Percentiles rank a stretch among this genome's conserved stretches.
Evolutionary conservation across 2,113 vertebrate genomes (phyloP).

Genomic region (Rafetus swinhoei): DNA sequence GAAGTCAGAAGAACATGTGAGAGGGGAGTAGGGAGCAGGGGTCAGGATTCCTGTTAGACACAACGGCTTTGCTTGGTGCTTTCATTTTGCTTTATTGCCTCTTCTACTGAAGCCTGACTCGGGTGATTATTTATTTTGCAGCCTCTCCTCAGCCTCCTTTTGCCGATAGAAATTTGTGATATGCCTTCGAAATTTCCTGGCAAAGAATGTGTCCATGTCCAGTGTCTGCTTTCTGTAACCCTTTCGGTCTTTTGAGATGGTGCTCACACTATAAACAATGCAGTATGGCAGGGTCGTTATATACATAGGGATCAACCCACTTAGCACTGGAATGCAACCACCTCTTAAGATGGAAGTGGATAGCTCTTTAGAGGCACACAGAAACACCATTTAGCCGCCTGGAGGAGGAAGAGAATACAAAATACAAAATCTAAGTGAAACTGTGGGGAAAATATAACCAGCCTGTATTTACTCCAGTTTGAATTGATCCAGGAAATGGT

Average conservation of each 20-base stretch:
- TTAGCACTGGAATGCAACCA: background rate
- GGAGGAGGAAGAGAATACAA: background rate
- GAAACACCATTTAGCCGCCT: rapidly evolving
- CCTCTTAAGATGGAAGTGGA: background rate
- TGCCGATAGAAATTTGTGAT: background rate
- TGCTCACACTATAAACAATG: rapidly evolving
- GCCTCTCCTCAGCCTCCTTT: background rate
- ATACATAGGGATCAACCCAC: rapidly evolving
- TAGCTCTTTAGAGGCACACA: background rate
- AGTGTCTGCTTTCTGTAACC: background rate
- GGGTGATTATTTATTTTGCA: conserved; percentile 21
- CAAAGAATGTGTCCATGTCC: background rate
- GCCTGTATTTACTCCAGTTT: conserved; percentile 19
- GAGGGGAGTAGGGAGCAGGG: conserved; percentile 41
- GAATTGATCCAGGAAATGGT: conserved; percentile 1
- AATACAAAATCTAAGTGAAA: background rate
- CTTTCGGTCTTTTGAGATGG: background rate
- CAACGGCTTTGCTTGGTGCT: conserved; percentile 19
- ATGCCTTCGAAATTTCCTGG: background rate
- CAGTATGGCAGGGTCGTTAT: rapidly evolving
- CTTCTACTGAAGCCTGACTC: background rate
- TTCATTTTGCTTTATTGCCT: conserved; percentile 27
- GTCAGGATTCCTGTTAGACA: conserved; percentile 58
- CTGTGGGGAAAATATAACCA: background rate
- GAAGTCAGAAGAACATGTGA: conserved; percentile 47